Base-by-base conservation (phyloP, 2,888 invertebrate genomes). In the Campoplex nolae region DNA sequence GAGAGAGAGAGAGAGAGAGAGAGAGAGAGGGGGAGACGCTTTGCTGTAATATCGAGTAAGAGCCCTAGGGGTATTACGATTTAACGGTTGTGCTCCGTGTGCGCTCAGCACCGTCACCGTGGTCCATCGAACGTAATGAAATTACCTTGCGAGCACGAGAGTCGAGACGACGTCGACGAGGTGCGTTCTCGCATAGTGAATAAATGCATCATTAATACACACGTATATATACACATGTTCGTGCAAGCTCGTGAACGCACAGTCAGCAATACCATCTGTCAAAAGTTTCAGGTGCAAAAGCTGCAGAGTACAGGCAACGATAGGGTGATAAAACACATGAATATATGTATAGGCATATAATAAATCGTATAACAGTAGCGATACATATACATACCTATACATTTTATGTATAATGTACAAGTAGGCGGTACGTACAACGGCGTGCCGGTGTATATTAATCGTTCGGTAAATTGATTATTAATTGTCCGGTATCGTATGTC, bases 401-500 rank as follows among this genome's bases (percentile, higher is more conserved):
- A 11, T 35, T 35, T 35, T 58, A 3, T 18, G 58, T 42, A 42
- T 18, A 54, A 32, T 45, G 58, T 79, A 70, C 45, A n/a, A n/a
- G 42, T 58, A 38, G 70, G 32, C 71, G 42, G 16, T 28, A 68
- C 58, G 58, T 28, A 56, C 28, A 56, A 56, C 78, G 42, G 65
- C 58, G 82, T 78, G 84, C 77, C 70, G 76, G 76, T 56, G 76
- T 56, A 88, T 88, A 90, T 88, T 89, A 89, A 90, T 89, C 86
- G 84, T 80, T 73, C 62, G 76, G 83, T 76, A 70, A 86, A 89
- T 87, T 89, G 89, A 91, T 91, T 88, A 88, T 84, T 86, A 90
- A 90, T 91, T 89, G 89, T 89, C 88, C 75, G 65, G 74, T 84
- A 84, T 84, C 82, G 84, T 62, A 78, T 73, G 70, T 79, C 81